Conservation (phyloP, 2,797 vertebrate species). For the Acrossocheilus wenchowensis region DNA sequence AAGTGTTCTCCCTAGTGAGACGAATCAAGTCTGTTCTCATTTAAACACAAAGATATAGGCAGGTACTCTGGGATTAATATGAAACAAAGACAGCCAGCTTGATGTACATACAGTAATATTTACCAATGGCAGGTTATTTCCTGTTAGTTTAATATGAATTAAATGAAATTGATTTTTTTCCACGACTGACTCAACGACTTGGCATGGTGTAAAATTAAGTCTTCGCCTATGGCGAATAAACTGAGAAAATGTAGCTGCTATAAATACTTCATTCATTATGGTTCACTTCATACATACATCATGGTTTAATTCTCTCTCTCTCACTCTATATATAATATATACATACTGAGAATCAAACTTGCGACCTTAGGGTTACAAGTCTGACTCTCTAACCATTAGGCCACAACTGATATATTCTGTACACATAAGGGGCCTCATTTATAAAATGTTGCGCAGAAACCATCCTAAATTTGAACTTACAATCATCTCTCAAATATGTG, state of each 20-base stretch:
- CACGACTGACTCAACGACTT: background rate
- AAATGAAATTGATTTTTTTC: background rate
- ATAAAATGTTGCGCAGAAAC: too few relatives aligned
- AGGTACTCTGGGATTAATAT: background rate
- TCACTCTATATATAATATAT: background rate
- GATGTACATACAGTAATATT: background rate
- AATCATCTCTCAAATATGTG: too few relatives aligned
- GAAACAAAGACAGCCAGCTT: background rate
- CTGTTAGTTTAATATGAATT: background rate
- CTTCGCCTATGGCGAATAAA: background rate
- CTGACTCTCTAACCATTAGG: too few relatives aligned
- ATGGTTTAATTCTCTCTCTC: background rate
- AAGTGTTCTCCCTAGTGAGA: background rate
- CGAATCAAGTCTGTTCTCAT: background rate
- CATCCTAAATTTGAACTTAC: too few relatives aligned
- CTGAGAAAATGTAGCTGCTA: background rate
- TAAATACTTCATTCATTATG: background rate
- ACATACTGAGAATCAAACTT: background rate
- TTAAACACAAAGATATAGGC: background rate
- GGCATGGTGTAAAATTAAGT: background rate
- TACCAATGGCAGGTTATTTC: background rate
- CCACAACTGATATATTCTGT: too few relatives aligned
- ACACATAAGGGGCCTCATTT: too few relatives aligned
- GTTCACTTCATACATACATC: too few relatives aligned
- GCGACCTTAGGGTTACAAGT: too few relatives aligned